Evolutionary conservation across 2,888 invertebrate species (phyloP).

Genomic region (Temnothorax unifasciatus): DNA sequence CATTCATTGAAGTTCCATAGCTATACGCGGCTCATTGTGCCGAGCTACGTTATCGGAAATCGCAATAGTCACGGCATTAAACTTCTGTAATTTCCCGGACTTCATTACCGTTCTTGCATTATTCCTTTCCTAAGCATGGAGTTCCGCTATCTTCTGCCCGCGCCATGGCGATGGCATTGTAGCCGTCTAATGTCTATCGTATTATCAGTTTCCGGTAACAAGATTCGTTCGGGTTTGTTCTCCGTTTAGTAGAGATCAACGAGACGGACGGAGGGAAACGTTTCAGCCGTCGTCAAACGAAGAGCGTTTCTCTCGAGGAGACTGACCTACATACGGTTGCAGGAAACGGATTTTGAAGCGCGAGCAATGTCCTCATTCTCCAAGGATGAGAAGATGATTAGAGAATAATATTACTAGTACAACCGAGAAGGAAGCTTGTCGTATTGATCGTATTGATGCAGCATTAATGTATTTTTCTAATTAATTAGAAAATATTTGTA

Average conservation of each 20-base stretch:
- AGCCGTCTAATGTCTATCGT: conserved; percentile 34
- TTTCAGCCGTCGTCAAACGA: conserved; percentile 36
- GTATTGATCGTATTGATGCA: background rate
- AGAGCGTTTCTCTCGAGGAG: conserved; percentile 56
- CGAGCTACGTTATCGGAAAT: conserved; percentile 59
- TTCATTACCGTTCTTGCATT: conserved; percentile 58
- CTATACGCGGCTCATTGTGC: conserved; percentile 41
- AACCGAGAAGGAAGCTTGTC: background rate
- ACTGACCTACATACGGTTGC: conserved; percentile 76
- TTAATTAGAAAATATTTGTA: background rate
- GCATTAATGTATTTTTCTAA: background rate
- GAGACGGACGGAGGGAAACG: conserved; percentile 58
- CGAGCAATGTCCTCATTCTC: conserved; percentile 53
- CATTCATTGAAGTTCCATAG: conserved; percentile 40
- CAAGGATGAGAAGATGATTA: background rate
- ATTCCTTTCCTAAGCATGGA: conserved; percentile 51
- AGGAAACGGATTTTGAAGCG: conserved; percentile 75
- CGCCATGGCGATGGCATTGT: background rate
- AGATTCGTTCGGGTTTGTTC: conserved; percentile 32
- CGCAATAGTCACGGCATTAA: conserved; percentile 56
- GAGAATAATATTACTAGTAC: conserved; percentile 19
- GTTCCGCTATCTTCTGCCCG: conserved; percentile 33
- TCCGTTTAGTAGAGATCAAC: conserved; percentile 63
- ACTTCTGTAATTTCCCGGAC: conserved; percentile 63
- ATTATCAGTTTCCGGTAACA: conserved; percentile 45